Evolutionary conservation across 1,140 invertebrate species (phyloP).

Genomic region (Stegodyphus mimosarum): DNA sequence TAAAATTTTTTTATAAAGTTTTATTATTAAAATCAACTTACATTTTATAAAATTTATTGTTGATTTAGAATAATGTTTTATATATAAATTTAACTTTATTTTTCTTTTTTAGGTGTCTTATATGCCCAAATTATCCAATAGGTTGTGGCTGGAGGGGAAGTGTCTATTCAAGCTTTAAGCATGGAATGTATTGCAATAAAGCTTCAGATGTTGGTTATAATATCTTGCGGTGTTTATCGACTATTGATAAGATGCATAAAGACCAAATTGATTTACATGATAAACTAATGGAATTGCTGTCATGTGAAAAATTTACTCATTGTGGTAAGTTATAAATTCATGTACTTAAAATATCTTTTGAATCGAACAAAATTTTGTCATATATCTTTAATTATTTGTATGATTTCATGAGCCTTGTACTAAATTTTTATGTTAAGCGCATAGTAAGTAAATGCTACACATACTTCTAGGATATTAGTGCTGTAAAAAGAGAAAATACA

Average conservation of each 20-base stretch:
- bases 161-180: not conserved
- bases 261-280: not conserved
- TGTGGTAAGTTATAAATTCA: not conserved
- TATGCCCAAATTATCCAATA: not conserved
- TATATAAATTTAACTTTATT: not conserved
- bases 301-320: not conserved
- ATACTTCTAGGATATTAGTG: no score
- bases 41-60: no score
- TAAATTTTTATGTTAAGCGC: no score
- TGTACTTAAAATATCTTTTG: no score
- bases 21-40: no score
- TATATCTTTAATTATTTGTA: no score
- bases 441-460: no score
- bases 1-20: no score
- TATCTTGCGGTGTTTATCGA: not conserved
- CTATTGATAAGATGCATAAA: not conserved
- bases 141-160: not conserved
- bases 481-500: no score
- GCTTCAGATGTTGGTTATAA: not conserved
- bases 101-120: not conserved
- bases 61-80: no score
- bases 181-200: not conserved
- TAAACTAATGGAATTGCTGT: not conserved
- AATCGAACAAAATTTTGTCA: no score
- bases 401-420: no score